Base-by-base conservation (phyloP, 2,113 vertebrate genomes). In the Pachyramphus minor region DNA sequence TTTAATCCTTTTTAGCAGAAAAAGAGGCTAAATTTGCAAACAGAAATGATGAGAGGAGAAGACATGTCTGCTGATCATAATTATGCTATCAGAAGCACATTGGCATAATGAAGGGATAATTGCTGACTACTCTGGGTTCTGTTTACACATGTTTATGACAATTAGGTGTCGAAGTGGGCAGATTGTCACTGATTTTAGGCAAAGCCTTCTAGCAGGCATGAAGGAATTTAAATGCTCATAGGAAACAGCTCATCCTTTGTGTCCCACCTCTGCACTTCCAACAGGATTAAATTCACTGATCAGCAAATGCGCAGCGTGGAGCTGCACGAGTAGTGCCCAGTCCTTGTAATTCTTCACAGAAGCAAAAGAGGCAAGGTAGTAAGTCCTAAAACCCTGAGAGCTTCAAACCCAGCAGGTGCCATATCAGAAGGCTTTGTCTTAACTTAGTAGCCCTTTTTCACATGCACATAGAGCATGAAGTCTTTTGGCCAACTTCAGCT, bases 141-240 rank as follows among this genome's bases (percentile, higher is more conserved):
- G 72, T 94, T 95, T 96, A 88, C 76, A 69, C 83, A 81, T 84
- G 78, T 85, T 88, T 88, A 21, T 53, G 83, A 75, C 4, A 7
- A 77, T 56, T 59, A 93, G 52, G 59, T 62, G 41, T 44, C n/a
- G 59, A 45, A 87, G 87, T 19, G 2, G 73, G 75, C 68, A 91
- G 75, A 25, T 72, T 91, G 90, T 88, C 79, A 59, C n/a, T 84
- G 72, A 74, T 95, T 90, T 91, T 49, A 90, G 67, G 55, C 64
- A 82, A 74, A 88, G n/a, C 31, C 44, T 28, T 78, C 85, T 41
- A 91, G 71, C 50, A 87, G 27, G 31, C 60, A 82, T 0, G 1
- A 73, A 91, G 41, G 64, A 95, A 41, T 31, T 90, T 74, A 85
- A 83, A 74, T 5, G 3, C 22, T 74, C 24, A 23, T 22, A 63